These are phyloP conservation scores for Ceyx melanurus DNA, from an alignment of 2,113 vertebrate genomes.

Conservation along the genomic window DNA sequence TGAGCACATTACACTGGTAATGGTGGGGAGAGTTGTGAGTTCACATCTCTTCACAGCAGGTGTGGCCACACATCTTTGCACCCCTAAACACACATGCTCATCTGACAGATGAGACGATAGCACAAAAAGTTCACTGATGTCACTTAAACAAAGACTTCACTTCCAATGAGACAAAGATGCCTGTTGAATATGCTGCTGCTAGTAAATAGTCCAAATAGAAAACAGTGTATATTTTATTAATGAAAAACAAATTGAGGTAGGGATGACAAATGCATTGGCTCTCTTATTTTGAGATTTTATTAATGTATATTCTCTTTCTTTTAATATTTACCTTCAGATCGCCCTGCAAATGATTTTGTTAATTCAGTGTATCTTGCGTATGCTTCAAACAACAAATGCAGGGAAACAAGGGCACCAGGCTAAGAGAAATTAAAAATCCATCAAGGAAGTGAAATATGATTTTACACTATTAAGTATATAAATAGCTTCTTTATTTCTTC, in stretches of 20 bases:
- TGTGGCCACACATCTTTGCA: slow-evolving; percentile 88
- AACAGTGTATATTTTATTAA: slow-evolving; percentile 78
- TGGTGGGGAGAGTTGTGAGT: slow-evolving; percentile 82
- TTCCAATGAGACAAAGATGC: slow-evolving; percentile 74
- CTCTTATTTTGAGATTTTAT: slow-evolving; percentile 67
- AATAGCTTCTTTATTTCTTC: background rate
- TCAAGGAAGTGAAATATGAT: slow-evolving; percentile 34
- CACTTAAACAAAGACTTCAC: slow-evolving; percentile 82
- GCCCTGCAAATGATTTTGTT: slow-evolving; percentile 71
- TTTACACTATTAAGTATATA: slow-evolving; percentile 18
- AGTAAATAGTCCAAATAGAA: slow-evolving; percentile 81
- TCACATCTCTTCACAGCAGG: slow-evolving; percentile 90
- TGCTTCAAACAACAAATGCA: background rate
- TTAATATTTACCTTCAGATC: slow-evolving; percentile 77
- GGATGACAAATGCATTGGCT: slow-evolving; percentile 32
- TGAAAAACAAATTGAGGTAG: slow-evolving; percentile 65
- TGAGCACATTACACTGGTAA: slow-evolving; percentile 81
- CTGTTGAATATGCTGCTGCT: slow-evolving; percentile 54
- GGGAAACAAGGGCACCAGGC: background rate
- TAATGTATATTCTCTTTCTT: slow-evolving; percentile 55
- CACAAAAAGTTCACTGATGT: slow-evolving; percentile 72
- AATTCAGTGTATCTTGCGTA: slow-evolving; percentile 68
- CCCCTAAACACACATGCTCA: slow-evolving; percentile 89
- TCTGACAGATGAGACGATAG: slow-evolving; percentile 91
- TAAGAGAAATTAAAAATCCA: slow-evolving; percentile 60